A percentile compares a stretch with the other conserved stretches of the same genome.
These are phyloP conservation scores for Cynodonichthys magdalenae DNA, from an alignment of 2,797 vertebrate species.

Conservation along the genomic window DNA sequence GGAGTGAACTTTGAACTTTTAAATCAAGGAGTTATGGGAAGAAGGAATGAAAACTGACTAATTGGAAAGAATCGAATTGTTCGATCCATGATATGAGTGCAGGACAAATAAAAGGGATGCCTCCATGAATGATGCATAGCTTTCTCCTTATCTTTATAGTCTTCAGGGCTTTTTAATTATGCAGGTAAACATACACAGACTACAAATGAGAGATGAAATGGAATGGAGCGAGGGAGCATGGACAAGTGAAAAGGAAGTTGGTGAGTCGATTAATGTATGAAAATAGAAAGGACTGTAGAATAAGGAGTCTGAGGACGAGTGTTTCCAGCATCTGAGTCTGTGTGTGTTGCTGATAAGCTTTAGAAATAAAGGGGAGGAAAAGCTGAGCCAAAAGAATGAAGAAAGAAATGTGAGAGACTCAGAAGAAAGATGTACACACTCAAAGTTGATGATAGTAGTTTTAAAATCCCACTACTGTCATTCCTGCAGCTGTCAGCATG, in stretches of 20 bases:
- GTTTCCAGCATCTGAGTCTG: slow-evolving; percentile 13
- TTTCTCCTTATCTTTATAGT: slow-evolving; percentile 30
- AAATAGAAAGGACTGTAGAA: slow-evolving; percentile 35
- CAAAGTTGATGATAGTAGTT: slow-evolving; percentile 25
- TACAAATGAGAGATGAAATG: slow-evolving; percentile 30
- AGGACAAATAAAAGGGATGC: slow-evolving; percentile 37
- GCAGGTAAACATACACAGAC: slow-evolving; percentile 51
- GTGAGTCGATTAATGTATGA: slow-evolving; percentile 22
- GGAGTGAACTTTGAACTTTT: too few species aligned
- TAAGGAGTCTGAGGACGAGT: slow-evolving; percentile 8
- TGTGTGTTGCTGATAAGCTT: slow-evolving; percentile 10
- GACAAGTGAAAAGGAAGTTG: background rate
- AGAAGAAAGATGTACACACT: slow-evolving; percentile 14
- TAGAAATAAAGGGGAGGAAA: slow-evolving; percentile 2
- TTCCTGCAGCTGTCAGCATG: slow-evolving; percentile 50
- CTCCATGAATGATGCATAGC: slow-evolving; percentile 56
- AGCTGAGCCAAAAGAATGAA: slow-evolving; percentile 26
- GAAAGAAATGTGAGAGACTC: slow-evolving; percentile 18
- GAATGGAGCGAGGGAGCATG: background rate
- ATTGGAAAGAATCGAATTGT: slow-evolving; percentile 13
- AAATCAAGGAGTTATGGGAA: too few species aligned
- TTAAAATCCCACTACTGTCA: slow-evolving; percentile 22
- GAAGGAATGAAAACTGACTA: background rate
- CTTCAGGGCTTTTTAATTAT: slow-evolving; percentile 45
- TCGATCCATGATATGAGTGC: slow-evolving; percentile 16